Evolutionary conservation across 2,797 vertebrate genomes (phyloP).

Genomic region (Aplochiton taeniatus): DNA sequence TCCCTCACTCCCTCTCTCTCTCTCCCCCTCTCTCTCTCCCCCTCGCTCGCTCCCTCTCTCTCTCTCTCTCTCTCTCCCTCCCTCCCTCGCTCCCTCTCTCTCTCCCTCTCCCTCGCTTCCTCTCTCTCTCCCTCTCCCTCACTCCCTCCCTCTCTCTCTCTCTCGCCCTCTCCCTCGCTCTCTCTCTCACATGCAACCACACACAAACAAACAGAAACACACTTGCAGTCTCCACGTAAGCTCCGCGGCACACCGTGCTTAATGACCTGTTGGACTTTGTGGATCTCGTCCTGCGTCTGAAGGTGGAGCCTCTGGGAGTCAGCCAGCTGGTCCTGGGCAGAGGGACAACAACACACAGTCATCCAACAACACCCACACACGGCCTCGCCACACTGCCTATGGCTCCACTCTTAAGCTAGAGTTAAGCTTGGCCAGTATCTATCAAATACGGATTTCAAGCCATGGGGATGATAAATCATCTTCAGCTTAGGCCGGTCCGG

Average conservation of each 20-base stretch:
- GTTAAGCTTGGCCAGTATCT: too few species aligned
- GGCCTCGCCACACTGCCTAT: neutral
- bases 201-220: too few species aligned
- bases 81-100: neutral
- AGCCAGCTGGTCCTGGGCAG: slow-evolving; percentile 80
- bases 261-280: slow-evolving; percentile 82
- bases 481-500: too few species aligned
- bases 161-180: too few species aligned
- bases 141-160: neutral
- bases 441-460: too few species aligned
- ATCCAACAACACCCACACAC: neutral
- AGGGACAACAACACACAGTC: neutral
- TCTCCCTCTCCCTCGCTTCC: neutral
- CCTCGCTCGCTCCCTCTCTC: slow-evolving; percentile 1
- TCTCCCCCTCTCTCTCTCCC: neutral
- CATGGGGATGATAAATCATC: too few species aligned
- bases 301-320: slow-evolving; percentile 81
- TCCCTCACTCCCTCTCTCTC: neutral
- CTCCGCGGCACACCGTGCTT: too few species aligned
- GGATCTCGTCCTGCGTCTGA: slow-evolving; percentile 83
- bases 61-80: neutral
- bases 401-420: too few species aligned
- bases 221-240: too few species aligned
- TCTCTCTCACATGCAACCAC: too few species aligned
- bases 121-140: neutral